These are phyloP conservation scores for Dryobates pubescens DNA, from an alignment of 2,797 vertebrate species.

Conservation along the genomic window DNA sequence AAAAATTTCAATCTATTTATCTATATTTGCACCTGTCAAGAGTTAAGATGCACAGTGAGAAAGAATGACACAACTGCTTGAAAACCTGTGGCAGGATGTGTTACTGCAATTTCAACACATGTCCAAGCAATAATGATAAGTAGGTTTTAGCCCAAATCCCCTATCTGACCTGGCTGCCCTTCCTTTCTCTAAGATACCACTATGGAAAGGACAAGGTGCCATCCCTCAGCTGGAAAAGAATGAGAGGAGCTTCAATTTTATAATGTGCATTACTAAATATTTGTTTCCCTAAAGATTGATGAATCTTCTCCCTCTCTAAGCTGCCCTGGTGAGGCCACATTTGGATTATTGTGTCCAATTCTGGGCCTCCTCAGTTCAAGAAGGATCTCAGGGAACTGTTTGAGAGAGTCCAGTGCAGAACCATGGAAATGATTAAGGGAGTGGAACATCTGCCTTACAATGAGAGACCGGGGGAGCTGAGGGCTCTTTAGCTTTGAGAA, in stretches of 20 bases:
- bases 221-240: background rate
- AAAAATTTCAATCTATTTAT: background rate
- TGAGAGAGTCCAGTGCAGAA: too few relatives aligned
- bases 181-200: background rate
- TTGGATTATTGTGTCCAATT: too few relatives aligned
- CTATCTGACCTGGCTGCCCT: background rate
- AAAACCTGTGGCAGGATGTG: background rate
- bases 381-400: too few relatives aligned
- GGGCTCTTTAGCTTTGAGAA: too few relatives aligned
- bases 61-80: background rate
- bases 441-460: too few relatives aligned
- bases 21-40: background rate
- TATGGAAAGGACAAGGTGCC: background rate
- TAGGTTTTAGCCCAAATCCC: background rate
- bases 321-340: too few relatives aligned
- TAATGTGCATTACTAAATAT: background rate
- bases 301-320: background rate
- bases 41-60: background rate
- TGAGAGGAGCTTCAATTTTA: background rate
- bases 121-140: background rate
- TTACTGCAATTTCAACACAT: background rate
- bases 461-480: too few relatives aligned
- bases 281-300: background rate
- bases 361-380: too few relatives aligned
- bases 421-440: too few relatives aligned